Evolutionary conservation across 2,888 invertebrate species (phyloP).

Genomic region (Dynastes grantii): DNA sequence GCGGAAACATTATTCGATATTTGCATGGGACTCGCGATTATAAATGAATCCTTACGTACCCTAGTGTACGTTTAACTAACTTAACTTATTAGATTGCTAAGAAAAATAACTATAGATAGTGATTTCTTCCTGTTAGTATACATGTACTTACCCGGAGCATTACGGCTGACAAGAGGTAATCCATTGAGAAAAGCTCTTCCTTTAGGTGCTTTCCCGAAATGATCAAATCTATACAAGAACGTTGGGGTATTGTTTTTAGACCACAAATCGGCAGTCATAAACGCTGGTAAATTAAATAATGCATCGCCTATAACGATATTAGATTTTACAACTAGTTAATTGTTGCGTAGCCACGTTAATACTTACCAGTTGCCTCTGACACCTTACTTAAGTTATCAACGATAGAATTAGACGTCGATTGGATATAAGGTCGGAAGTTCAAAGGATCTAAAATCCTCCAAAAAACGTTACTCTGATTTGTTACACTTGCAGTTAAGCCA

Average conservation of each 20-base stretch:
- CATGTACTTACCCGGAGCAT: slow-evolving; percentile 55
- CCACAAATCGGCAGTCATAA: slow-evolving; percentile 82
- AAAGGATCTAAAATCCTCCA: slow-evolving; percentile 60
- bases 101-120: no score
- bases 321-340: not conserved
- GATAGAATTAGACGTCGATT: slow-evolving; percentile 62
- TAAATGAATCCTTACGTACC: no score
- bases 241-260: slow-evolving; percentile 75
- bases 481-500: slow-evolving; percentile 59
- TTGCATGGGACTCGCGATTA: no score
- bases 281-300: slow-evolving; percentile 84
- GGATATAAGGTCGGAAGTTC: slow-evolving; percentile 66
- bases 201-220: slow-evolving; percentile 76
- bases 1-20: no score
- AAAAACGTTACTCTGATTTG: slow-evolving; percentile 34
- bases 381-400: slow-evolving; percentile 74
- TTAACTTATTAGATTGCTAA: no score
- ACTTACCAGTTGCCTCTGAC: slow-evolving; percentile 75
- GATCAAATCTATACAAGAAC: slow-evolving; percentile 84
- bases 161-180: slow-evolving; percentile 75
- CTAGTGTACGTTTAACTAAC: no score
- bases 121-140: no score
- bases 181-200: slow-evolving; percentile 80
- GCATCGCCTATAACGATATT: slow-evolving; percentile 75
- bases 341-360: not conserved